phyloP scores from a whole-genome alignment of 2,113 vertebrate species.

The Heloderma charlesbogerti region DNA sequence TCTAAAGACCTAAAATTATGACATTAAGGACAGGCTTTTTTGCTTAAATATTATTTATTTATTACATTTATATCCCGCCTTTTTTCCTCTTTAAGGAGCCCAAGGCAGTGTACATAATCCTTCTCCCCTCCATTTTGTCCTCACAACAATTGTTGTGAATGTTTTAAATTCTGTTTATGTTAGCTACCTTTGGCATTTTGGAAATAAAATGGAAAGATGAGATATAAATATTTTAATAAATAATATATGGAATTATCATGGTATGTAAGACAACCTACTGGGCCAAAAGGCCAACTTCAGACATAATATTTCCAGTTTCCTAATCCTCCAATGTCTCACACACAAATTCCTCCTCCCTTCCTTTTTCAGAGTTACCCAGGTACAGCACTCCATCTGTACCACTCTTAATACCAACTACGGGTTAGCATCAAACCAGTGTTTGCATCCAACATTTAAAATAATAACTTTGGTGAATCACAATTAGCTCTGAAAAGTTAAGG shows the following conservation, averaged over 20 bases:
- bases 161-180: neutral
- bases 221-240: neutral
- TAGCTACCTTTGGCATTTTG: neutral
- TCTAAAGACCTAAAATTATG: neutral
- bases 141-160: too few species aligned
- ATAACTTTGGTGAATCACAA: neutral
- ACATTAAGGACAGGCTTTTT: too few species aligned
- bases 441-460: neutral
- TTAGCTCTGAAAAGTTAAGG: neutral
- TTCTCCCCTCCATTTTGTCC: too few species aligned
- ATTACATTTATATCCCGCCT: too few species aligned
- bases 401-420: neutral
- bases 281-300: neutral
- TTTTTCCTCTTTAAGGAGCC: too few species aligned
- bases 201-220: neutral
- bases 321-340: neutral
- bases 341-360: neutral
- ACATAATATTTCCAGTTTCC: neutral
- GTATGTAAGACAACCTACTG: neutral
- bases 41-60: too few species aligned
- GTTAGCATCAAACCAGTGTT: neutral
- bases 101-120: too few species aligned
- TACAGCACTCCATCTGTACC: neutral
- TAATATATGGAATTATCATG: neutral
- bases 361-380: neutral